Evolutionary conservation across 2,113 vertebrate species (phyloP).

Genomic region (Microtus montanus): DNA sequence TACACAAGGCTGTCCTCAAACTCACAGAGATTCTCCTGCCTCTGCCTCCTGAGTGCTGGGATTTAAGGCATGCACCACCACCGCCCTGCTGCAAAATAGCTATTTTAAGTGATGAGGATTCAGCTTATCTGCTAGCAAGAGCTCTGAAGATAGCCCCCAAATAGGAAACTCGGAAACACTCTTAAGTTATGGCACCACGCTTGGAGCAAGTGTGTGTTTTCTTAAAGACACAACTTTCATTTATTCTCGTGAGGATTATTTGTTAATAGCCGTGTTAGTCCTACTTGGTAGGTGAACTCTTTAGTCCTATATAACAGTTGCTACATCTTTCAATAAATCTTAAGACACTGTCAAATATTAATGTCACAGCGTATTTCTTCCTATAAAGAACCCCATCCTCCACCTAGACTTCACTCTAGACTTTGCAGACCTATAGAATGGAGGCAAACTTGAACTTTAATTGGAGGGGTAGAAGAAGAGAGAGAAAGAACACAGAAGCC

Average conservation of each 20-base stretch:
- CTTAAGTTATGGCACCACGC: background rate
- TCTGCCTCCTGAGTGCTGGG: too few species aligned
- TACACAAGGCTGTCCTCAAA: too few species aligned
- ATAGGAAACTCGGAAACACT: constrained; percentile 10
- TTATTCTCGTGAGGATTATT: background rate
- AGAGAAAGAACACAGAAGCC: background rate
- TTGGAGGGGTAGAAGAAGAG: too few species aligned
- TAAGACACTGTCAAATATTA: background rate
- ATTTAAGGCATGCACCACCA: too few species aligned
- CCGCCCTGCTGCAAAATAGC: too few species aligned
- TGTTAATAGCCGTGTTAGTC: background rate
- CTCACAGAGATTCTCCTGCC: too few species aligned
- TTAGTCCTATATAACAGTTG: background rate
- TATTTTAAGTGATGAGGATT: constrained; percentile 53
- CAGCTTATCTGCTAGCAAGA: constrained; percentile 31
- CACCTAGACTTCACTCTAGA: background rate
- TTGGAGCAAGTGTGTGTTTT: background rate
- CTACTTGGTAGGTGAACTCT: background rate
- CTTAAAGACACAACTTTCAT: constrained; percentile 19
- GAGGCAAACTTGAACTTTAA: background rate
- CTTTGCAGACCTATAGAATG: background rate
- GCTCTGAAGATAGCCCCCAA: constrained; percentile 17
- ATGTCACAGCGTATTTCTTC: background rate
- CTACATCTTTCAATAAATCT: background rate
- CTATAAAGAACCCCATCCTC: background rate